Evolutionary conservation across 2,888 invertebrate species (phyloP).

Genomic region (Vanessa cardui): DNA sequence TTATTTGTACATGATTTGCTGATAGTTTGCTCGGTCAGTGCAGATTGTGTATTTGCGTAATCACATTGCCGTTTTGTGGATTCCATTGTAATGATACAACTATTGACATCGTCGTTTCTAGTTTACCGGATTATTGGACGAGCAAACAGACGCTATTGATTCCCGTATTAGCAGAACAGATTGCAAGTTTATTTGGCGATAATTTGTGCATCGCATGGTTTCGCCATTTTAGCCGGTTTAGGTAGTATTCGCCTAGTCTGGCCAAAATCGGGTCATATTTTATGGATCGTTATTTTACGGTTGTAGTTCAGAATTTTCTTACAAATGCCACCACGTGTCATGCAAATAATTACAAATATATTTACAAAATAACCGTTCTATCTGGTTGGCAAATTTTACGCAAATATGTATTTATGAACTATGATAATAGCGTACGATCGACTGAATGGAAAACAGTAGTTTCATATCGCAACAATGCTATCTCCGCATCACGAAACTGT

Average conservation of each 20-base stretch:
- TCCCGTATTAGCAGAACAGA: too few relatives aligned
- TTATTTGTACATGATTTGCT: not conserved
- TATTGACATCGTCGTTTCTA: not conserved
- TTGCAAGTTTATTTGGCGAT: too few relatives aligned
- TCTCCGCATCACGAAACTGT: conserved; percentile 26
- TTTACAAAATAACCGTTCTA: not conserved
- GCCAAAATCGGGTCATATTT: too few relatives aligned
- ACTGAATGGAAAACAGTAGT: conserved; percentile 19
- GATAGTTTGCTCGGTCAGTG: not conserved
- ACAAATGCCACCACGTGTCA: too few relatives aligned
- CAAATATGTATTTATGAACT: not conserved
- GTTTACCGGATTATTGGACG: too few relatives aligned
- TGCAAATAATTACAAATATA: too few relatives aligned
- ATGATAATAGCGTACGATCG: not conserved
- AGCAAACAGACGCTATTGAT: too few relatives aligned
- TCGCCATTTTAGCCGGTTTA: not conserved
- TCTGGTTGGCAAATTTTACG: not conserved
- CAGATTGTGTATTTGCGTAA: conserved; percentile 1
- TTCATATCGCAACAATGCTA: conserved; percentile 30
- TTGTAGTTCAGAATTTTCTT: too few relatives aligned
- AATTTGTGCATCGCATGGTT: too few relatives aligned
- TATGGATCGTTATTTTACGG: too few relatives aligned
- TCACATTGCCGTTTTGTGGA: conserved; percentile 5
- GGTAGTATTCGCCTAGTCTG: not conserved
- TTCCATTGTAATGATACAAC: not conserved